phyloP scores from a whole-genome alignment of 2,888 invertebrate species.

The Venustoraphidia nigricollis region DNA sequence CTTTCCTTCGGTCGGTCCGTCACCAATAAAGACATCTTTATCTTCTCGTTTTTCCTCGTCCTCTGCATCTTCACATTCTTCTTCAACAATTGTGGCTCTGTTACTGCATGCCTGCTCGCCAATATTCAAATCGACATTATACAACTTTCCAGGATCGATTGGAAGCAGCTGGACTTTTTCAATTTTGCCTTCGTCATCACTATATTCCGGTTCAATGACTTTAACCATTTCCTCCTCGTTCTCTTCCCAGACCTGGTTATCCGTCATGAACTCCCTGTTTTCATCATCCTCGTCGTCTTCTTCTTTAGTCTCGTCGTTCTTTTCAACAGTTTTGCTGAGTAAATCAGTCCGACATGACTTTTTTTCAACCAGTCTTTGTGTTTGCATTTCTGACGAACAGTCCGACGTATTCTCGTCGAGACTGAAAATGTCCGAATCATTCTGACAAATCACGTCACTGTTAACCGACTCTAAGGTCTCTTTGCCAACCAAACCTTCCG shows the following conservation, averaged over 20 bases:
- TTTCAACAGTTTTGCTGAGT: background rate
- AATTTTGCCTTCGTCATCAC: background rate
- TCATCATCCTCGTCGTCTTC: background rate
- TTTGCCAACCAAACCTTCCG: no score
- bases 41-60: no score
- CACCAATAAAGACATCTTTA: no score
- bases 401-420: no score
- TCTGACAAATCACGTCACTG: no score
- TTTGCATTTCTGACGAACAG: no score
- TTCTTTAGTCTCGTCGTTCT: background rate
- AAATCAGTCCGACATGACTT: background rate
- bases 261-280: background rate
- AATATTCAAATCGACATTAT: background rate
- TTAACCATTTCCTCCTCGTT: background rate
- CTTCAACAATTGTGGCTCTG: background rate
- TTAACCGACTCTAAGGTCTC: no score
- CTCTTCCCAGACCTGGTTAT: constrained; percentile 1
- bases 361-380: background rate
- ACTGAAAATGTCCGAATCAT: no score
- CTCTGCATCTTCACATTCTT: background rate
- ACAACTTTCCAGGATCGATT: background rate
- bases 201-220: constrained; percentile 1
- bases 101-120: background rate
- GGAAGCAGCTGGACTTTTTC: background rate
- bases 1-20: no score